Evolutionary conservation across 2,113 vertebrate species (phyloP), one percentile per base, ranked within the genome.

Genomic region (Xiphophorus maculatus): DNA sequence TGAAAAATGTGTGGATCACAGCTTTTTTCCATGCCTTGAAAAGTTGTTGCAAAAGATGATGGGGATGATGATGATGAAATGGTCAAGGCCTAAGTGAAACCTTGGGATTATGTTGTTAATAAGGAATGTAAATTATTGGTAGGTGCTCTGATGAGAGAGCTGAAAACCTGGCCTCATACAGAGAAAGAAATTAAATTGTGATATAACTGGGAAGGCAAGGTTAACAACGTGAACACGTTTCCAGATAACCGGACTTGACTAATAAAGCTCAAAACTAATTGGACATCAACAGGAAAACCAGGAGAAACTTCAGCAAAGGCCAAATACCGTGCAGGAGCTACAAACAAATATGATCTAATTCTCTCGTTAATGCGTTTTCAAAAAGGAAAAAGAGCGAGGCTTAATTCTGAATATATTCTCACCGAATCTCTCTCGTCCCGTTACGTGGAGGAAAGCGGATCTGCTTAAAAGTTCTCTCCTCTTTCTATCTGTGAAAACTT

Each of bases 361-460:
- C 37, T 74, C 2, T 64, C 3, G 35, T 48, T 66, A 33, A 86
- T 74, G 19, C 37, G 61, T 42, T 42, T 78, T 25, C 33, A 51
- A 17, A 71, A 35, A 19, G 13, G 25, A 15, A 61, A 28, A 25
- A 74, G 54, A 63, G 29, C 22, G 5, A 28, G 54, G 29, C 69
- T 77, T 76, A 76, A 74, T 80, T 67, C 71, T 72, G 15, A 76
- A 84, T 51, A 69, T 80, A 11, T 81, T 82, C 82, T 1, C 58
- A 22, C 37, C 58, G 54, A 67, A 54, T 22, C 69, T 1, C 4
- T 71, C 80, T 54, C 37, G 66, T 84, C 79, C 74, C 37, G 0
- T 61, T 35, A 0, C 44, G 6, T 58, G 37, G 54, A 66, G 65
- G 79, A 13, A 25, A 29, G 63, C 67, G 67, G 79, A 72, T 81